These are phyloP conservation scores for Cremastobaeus sp. DNA, from an alignment of 2,888 invertebrate genomes.

Conservation along the genomic window DNA sequence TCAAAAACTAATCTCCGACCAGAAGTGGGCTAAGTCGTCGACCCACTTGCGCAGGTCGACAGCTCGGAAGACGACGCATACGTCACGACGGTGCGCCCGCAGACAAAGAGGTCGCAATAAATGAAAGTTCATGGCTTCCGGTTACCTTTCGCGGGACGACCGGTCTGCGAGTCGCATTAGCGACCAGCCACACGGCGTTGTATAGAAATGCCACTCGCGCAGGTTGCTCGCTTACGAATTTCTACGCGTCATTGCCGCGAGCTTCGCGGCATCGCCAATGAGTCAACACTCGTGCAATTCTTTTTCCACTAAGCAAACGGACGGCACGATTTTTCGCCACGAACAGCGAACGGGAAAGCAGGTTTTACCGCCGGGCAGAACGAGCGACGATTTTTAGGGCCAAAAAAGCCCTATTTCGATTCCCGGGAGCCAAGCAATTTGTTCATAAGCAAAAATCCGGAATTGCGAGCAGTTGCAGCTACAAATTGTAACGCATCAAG, in stretches of 20 bases:
- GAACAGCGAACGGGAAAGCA: too few relatives aligned
- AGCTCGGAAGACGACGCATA: slow-evolving; percentile 65
- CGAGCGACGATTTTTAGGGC: too few relatives aligned
- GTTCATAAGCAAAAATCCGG: too few relatives aligned
- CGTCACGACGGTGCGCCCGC: slow-evolving; percentile 60
- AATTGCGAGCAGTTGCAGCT: too few relatives aligned
- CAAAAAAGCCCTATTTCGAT: too few relatives aligned
- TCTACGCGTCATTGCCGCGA: slow-evolving; percentile 25
- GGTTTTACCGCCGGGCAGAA: too few relatives aligned
- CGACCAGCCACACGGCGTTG: slow-evolving; percentile 43
- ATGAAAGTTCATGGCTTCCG: slow-evolving; percentile 72
- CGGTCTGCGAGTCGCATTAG: slow-evolving; percentile 46
- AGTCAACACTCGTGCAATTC: not conserved
- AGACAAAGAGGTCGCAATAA: slow-evolving; percentile 69
- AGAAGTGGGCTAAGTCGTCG: slow-evolving; percentile 70
- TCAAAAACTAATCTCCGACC: slow-evolving; percentile 53
- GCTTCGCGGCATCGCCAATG: slow-evolving; percentile 22
- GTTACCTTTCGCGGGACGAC: slow-evolving; percentile 58
- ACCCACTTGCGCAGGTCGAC: slow-evolving; percentile 69
- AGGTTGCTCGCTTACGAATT: slow-evolving; percentile 43
- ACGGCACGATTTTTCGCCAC: too few relatives aligned
- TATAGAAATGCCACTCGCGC: slow-evolving; percentile 51
- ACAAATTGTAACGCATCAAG: too few relatives aligned
- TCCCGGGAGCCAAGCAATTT: too few relatives aligned
- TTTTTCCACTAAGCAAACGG: too few relatives aligned